Evolutionary conservation across 2,113 vertebrate species (phyloP).

Genomic region (Callithrix jacchus): DNA sequence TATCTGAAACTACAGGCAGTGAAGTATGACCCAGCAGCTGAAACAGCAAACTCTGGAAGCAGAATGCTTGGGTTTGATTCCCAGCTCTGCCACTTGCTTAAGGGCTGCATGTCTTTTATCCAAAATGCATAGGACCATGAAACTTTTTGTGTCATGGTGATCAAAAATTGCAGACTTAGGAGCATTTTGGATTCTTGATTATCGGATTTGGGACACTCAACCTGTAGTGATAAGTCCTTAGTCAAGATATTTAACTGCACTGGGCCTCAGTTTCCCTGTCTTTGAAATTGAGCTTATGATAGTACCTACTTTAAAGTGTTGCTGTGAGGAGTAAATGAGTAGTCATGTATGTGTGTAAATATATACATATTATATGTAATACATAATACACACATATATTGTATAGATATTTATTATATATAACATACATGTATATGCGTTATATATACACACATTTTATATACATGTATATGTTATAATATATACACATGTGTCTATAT

Average conservation of each 20-base stretch:
- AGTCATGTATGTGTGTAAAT: not conserved
- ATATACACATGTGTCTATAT: not conserved
- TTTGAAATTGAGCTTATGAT: not conserved
- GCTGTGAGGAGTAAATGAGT: not conserved
- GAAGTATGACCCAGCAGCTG: not conserved
- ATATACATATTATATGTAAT: not conserved
- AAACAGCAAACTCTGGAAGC: not conserved
- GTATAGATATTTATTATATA: not conserved
- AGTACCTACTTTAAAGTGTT: not conserved
- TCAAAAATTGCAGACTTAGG: not conserved
- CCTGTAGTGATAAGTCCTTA: not conserved
- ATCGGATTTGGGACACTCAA: not conserved
- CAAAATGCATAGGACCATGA: not conserved
- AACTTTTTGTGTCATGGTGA: no score
- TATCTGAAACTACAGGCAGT: not conserved
- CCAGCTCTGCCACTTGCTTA: not conserved
- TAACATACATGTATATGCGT: not conserved
- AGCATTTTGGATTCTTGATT: not conserved
- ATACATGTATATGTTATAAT: no score
- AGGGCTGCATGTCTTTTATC: not conserved
- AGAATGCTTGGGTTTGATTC: not conserved
- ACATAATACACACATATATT: not conserved
- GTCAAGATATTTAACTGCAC: not conserved
- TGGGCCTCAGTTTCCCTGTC: not conserved
- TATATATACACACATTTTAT: no score